These are phyloP conservation scores for Heterotilapia buettikoferi DNA, from an alignment of 2,113 vertebrate species.

Conservation along the genomic window DNA sequence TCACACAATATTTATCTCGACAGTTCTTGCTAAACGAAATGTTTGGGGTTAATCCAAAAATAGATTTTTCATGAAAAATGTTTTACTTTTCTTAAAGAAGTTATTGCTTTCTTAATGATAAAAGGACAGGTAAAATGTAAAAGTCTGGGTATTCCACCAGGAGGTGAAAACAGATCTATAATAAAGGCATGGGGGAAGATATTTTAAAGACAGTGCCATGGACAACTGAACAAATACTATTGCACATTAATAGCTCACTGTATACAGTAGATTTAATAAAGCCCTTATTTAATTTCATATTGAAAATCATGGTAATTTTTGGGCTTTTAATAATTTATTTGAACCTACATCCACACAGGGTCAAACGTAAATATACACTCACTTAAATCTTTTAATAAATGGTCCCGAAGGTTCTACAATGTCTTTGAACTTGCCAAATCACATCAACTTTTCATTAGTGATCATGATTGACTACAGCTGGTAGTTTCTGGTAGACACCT, in stretches of 20 bases:
- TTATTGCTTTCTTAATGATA: not conserved
- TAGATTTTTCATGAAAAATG: not conserved
- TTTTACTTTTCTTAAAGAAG: not conserved
- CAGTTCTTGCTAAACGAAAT: not conserved
- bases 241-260: not conserved
- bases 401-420: fast-evolving
- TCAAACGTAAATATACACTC: not conserved
- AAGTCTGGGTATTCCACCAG: not conserved
- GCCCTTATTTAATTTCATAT: not conserved
- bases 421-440: not conserved
- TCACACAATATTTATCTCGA: not conserved
- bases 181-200: not conserved
- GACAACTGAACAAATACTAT: not conserved
- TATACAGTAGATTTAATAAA: not conserved
- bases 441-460: not conserved
- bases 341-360: not conserved
- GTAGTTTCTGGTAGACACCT: not conserved
- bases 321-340: not conserved
- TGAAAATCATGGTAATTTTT: not conserved
- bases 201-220: not conserved
- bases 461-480: not conserved
- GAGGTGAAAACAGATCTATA: not conserved
- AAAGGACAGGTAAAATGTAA: not conserved
- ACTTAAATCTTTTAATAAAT: not conserved
- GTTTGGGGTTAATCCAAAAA: not conserved